A percentile compares a stretch with the other conserved stretches of the same genome.
These are phyloP conservation scores for Serranus cabrilla DNA, from an alignment of 2,797 vertebrate species.

Conservation along the genomic window DNA sequence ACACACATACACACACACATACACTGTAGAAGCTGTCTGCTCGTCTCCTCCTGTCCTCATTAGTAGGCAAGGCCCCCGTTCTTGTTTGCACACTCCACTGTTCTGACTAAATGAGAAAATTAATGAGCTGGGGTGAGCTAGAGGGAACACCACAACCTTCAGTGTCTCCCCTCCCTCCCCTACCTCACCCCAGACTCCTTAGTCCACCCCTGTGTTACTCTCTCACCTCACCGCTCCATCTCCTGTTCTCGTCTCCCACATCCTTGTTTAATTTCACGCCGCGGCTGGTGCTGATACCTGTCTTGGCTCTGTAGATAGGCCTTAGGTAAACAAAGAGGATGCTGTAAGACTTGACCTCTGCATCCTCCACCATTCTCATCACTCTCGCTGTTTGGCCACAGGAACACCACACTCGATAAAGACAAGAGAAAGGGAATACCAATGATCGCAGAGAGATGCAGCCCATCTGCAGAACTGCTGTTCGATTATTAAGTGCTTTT, in stretches of 20 bases:
- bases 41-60: slow-evolving; percentile 71
- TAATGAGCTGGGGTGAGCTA: slow-evolving; percentile 79
- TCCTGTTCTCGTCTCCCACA: slow-evolving; percentile 29
- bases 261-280: slow-evolving; percentile 52
- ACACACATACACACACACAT: slow-evolving; percentile 29
- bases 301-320: background rate
- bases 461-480: slow-evolving; percentile 7
- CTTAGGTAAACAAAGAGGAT: slow-evolving; percentile 48
- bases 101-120: slow-evolving; percentile 85
- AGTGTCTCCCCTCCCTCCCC: background rate
- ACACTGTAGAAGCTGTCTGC: slow-evolving; percentile 40
- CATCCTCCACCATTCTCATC: slow-evolving; percentile 5
- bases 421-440: slow-evolving; percentile 17
- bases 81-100: slow-evolving; percentile 82
- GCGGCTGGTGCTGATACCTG: slow-evolving; percentile 27
- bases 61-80: slow-evolving; percentile 74
- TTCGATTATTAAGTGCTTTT: slow-evolving; percentile 26
- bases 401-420: slow-evolving; percentile 7
- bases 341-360: slow-evolving; percentile 37
- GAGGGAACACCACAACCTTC: slow-evolving; percentile 74
- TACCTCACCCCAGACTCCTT: slow-evolving; percentile 23
- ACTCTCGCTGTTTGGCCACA: background rate
- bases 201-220: slow-evolving; percentile 39
- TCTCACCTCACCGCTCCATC: slow-evolving; percentile 37
- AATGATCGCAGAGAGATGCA: background rate